Evolutionary conservation across 2,113 vertebrate species (phyloP), one percentile per base, ranked within the genome.

Genomic region (Datnioides undecimradiatus): DNA sequence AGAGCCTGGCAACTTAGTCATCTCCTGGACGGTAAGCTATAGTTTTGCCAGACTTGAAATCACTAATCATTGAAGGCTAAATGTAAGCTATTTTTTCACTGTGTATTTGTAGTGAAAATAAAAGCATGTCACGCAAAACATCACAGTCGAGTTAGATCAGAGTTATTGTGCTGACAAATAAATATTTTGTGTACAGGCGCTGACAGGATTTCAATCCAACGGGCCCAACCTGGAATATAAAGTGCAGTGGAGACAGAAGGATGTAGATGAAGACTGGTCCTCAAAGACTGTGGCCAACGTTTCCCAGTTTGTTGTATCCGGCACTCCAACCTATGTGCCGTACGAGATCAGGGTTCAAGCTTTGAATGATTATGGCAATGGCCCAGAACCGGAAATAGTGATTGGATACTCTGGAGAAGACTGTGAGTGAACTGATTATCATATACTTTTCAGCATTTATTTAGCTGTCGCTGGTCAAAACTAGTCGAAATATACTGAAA

Each of bases 271-370:
- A 65, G 95, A 96, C 0, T 99, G 97, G 97, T 95, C 94, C 0
- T 96, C 96, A 21, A 92, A 96, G 82, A 95, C 87, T 8, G 96
- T 99, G 72, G 95, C 94, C 80, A 98, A 98, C 38, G 93, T 93
- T 49, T 97, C 98, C 38, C 95, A 96, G 76, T 96, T 95, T 11
- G 94, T 96, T 36, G 97, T 99, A 71, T 94, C 95, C 2, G 97
- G 95, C 72, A 97, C 97, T 4, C 96, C 95, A 13, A 97, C 95
- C 7, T 99, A 96, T 63, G 94, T 94, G 63, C 96, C 95, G 0
- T 99, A 96, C 82, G 95, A 99, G 91, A 90, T 99, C 78, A 99
- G 95, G 90, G 97, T 99, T 41, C 97, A 98, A 83, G 96, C 97
- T 34, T 71, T 96, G 38, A 99, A 99, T 76, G 93, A 96, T 19